phyloP scores from a whole-genome alignment of 1,140 invertebrate species.

The Tribolium castaneum region DNA sequence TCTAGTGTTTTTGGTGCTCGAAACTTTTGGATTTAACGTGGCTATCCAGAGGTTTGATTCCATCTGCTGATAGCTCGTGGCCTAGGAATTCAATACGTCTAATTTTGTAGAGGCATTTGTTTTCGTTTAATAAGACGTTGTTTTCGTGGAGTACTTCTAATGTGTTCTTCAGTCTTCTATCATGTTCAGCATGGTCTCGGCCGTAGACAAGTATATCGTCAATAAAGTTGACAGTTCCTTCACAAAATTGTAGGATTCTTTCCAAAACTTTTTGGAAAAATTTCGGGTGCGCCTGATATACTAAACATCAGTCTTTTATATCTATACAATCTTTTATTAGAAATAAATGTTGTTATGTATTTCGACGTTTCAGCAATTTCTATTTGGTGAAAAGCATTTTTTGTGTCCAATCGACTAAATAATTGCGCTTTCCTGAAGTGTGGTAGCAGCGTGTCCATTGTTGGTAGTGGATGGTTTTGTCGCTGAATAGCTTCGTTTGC shows the following conservation, averaged over 20 bases:
- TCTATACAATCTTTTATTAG: not conserved
- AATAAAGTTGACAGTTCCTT: not conserved
- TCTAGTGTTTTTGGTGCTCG: constrained; percentile 42
- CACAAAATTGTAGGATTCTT: not conserved
- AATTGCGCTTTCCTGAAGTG: not conserved
- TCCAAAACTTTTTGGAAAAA: not conserved
- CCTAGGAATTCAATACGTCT: constrained; percentile 44
- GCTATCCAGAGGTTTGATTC: constrained; percentile 42
- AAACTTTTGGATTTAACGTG: constrained; percentile 47
- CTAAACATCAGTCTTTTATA: not conserved
- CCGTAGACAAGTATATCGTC: constrained; percentile 30
- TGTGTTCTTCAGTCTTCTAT: not conserved
- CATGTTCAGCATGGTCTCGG: constrained; percentile 4
- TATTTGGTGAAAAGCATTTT: no score
- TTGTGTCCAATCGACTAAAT: no score
- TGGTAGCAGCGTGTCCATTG: constrained; percentile 40
- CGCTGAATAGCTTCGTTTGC: constrained; percentile 46
- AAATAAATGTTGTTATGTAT: no score
- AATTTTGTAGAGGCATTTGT: constrained; percentile 51
- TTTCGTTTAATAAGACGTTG: constrained; percentile 52
- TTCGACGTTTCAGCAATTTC: no score
- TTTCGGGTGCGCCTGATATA: not conserved
- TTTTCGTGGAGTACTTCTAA: constrained; percentile 37
- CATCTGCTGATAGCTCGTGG: constrained; percentile 43
- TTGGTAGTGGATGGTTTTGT: constrained; percentile 49